Base-by-base conservation (phyloP, 2,888 invertebrate species). In the Cheilosia scutellata region DNA sequence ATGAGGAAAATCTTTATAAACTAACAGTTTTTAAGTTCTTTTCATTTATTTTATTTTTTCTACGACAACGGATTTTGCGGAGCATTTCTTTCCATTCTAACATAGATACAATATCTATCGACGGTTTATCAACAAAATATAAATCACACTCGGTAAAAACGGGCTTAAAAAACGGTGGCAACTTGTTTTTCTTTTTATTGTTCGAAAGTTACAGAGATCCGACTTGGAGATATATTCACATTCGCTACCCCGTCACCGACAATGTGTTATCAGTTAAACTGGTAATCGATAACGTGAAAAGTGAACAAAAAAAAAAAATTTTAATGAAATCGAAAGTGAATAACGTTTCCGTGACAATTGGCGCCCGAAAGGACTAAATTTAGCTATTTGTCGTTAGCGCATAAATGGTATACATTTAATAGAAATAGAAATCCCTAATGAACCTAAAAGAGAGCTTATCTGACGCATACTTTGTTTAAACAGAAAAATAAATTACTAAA, bases 301-400 rank as follows among this genome's bases (percentile, higher is more conserved):
- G 58, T 37, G 20, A 58, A 37, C 0, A 37, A 37, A 58, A 37
- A 42, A 68, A 37, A 16, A 16, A 16, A 31, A 76, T 13, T 37
- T 51, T 40, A 78, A 66, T 58, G 75, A 80, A 75, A 76, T 60
- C 66, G 76, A 86, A 51, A 72, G 78, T 79, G 49, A 66, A 25
- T 5, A 75, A 37, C 31, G 58, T 58, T 65, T 58, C 33, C 5
- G 44, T 65, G 53, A 65, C 53, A 37, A 44, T 66, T 79, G 77
- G 76, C 86, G 86, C 82, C 82, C 86, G 66, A 82, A 84, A 74
- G 78, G 74, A 83, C 68, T 60, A 75, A 20, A 33, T 40, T 33
- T 29, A 25, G 20, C 44, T n/a, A 31, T 37, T 7, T 31, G 20
- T 27, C 13, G 7, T 60, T 6, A 37, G 11, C 5, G 25, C n/a